These are phyloP conservation scores for Xenotilapia caudafasciata DNA, from an alignment of 2,113 vertebrate species.

Conservation along the genomic window DNA sequence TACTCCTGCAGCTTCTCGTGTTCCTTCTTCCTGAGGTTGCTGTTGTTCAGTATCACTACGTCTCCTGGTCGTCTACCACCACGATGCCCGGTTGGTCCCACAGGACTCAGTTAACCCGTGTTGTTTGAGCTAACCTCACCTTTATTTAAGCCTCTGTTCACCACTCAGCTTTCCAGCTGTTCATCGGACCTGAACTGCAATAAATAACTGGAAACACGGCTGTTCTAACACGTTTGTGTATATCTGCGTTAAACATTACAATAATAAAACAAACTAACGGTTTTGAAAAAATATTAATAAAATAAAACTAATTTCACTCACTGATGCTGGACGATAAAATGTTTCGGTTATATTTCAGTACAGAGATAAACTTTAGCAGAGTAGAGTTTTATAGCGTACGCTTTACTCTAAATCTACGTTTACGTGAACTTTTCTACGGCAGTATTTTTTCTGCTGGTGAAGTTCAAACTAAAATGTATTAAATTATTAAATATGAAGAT, in stretches of 20 bases:
- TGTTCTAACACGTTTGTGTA: neutral
- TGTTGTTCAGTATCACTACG: neutral
- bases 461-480: neutral
- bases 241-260: neutral
- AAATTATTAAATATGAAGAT: neutral
- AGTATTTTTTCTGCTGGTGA: neutral
- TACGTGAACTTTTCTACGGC: neutral
- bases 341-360: neutral
- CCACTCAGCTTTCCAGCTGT: neutral
- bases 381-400: accelerated
- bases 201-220: neutral
- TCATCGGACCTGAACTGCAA: neutral
- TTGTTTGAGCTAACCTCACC: neutral
- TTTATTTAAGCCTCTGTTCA: neutral
- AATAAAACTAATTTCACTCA: neutral
- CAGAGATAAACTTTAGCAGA: neutral
- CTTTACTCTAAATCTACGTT: neutral
- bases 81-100: neutral
- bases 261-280: neutral
- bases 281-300: neutral
- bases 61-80: neutral
- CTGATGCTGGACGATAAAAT: neutral
- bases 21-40: neutral
- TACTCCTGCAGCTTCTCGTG: neutral
- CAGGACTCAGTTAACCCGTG: neutral